Evolutionary conservation across 2,888 invertebrate genomes (phyloP), one percentile per base, ranked within the genome.

Genomic region (Ligdia adustata): DNA sequence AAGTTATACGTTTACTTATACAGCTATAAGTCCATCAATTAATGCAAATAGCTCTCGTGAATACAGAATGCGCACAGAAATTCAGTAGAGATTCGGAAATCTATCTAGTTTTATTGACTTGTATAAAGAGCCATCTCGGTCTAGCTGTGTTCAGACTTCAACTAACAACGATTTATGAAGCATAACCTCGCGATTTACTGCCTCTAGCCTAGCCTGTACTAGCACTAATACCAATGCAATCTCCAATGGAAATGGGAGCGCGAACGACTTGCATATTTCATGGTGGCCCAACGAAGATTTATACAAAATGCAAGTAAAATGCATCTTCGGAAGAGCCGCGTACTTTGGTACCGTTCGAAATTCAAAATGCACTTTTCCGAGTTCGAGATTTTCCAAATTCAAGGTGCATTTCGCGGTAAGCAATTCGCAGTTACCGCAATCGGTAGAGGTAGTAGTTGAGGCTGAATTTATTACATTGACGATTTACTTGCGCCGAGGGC

Each of bases 211-310:
- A 18, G 33, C 39, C 1, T 18, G 18, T 35, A 35, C 14, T 24
- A 31, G 22, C 11, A 9, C 14, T 46, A 29, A 46, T 40, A 40
- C 28, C 22, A 29, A 39, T 40, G 40, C 59, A 60, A 65, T 63
- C 37, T 55, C 51, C 52, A 65, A 63, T 56, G 55, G 56, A 58
- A 65, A 60, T 60, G 45, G 35, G 46, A 47, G 40, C 41, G 24
- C 37, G 39, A 47, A 29, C 35, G 34, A 46, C 43, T 57, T 60
- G 58, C 51, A 65, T 63, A 65, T 63, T 62, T 65, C 42, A 62
- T 54, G 52, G 31, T 18, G 14, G 24, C 18, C 31, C 24, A 37
- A 54, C 46, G 34, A 46, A 39, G 46, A 40, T 47, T 63, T 51
- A 49, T 56, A 54, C 44, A 48, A 58, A 51, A 60, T 62, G 48